These are phyloP conservation scores for Marcusenius ussheri DNA, from an alignment of 2,113 vertebrate species.

Conservation along the genomic window DNA sequence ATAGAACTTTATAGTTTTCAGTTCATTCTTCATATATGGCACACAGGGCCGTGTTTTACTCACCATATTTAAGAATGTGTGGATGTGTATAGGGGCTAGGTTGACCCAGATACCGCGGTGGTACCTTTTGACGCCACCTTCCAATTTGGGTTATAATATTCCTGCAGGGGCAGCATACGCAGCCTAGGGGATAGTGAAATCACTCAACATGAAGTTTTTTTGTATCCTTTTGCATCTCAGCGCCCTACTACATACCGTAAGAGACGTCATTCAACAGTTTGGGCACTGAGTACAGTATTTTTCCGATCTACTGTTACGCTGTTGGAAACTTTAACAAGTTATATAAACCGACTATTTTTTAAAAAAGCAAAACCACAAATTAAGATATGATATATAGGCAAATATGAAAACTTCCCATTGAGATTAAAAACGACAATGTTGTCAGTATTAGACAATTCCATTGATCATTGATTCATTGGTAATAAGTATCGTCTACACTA, in stretches of 20 bases:
- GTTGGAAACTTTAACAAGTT: background rate
- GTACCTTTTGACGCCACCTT: conserved; percentile 65
- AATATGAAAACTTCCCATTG: background rate
- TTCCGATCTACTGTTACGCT: background rate
- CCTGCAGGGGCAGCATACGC: conserved; percentile 53
- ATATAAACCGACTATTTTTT: background rate
- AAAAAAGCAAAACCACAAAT: background rate
- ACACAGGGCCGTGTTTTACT: conserved; percentile 21
- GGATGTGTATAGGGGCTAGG: conserved; percentile 89
- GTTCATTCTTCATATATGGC: background rate
- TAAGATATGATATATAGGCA: background rate
- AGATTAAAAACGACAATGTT: background rate
- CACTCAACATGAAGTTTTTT: background rate
- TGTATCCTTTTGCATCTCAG: background rate
- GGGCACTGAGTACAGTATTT: background rate
- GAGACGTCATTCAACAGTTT: background rate
- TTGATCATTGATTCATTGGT: background rate
- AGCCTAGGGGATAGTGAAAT: conserved; percentile 41
- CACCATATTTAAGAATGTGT: conserved; percentile 81
- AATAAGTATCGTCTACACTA: background rate
- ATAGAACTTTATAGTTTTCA: background rate
- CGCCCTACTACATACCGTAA: background rate
- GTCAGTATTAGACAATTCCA: background rate
- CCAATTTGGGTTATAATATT: conserved; percentile 69
- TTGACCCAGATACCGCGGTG: conserved; percentile 83